Evolutionary conservation across 2,888 invertebrate species (phyloP).

Genomic region (Microplitis deprimator): DNA sequence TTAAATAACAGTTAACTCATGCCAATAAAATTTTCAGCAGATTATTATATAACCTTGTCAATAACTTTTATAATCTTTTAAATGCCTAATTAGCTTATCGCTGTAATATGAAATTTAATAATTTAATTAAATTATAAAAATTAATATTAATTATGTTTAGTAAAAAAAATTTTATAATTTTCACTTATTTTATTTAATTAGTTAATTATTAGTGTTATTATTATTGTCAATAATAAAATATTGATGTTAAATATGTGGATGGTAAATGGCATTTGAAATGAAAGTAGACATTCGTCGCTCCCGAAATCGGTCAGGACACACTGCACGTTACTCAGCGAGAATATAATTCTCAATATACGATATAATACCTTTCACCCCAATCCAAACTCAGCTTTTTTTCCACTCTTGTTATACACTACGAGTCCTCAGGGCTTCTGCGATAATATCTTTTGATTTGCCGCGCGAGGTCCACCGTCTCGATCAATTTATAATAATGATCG

Average conservation of each 20-base stretch:
- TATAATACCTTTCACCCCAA: slow-evolving; percentile 22
- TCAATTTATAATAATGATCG: slow-evolving; percentile 30
- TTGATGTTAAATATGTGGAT: neutral
- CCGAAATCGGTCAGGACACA: slow-evolving; percentile 23
- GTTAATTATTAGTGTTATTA: neutral
- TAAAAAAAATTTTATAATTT: neutral
- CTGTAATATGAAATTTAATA: too few relatives aligned
- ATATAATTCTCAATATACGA: neutral
- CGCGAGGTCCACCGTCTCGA: slow-evolving; percentile 7
- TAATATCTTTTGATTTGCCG: slow-evolving; percentile 21
- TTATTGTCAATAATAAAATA: neutral
- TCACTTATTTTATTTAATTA: neutral
- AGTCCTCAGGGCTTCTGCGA: neutral
- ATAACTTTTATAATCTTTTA: neutral
- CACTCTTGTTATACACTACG: neutral
- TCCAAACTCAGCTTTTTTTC: neutral
- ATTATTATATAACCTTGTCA: neutral
- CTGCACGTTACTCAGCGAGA: slow-evolving; percentile 13
- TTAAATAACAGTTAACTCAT: neutral
- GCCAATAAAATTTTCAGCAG: neutral
- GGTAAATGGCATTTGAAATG: slow-evolving; percentile 23
- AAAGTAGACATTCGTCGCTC: slow-evolving; percentile 27
- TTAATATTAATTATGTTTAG: too few relatives aligned
- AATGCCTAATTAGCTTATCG: too few relatives aligned
- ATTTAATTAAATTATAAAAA: too few relatives aligned